Percentiles rank a stretch among this genome's conserved stretches.
Evolutionary conservation across 2,113 vertebrate species (phyloP).

Genomic region (Otolemur garnettii): DNA sequence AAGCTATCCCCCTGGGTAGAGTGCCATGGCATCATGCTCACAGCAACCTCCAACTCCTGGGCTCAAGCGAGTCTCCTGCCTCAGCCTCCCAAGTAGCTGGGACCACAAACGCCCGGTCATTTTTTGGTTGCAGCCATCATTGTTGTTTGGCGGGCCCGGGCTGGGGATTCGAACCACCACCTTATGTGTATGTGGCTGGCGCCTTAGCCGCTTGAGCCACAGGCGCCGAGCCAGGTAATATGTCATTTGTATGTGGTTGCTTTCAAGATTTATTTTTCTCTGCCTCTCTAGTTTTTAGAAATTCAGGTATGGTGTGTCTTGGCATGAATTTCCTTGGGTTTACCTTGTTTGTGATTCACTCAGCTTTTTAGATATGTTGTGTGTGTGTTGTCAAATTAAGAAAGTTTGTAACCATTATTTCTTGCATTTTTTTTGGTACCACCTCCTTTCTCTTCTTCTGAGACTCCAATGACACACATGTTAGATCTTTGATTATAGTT

Average conservation of each 20-base stretch:
- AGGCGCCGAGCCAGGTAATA: no score
- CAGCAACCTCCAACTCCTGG: no score
- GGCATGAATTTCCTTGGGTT: background rate
- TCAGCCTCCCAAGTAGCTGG: no score
- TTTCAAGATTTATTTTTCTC: background rate
- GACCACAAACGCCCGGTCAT: no score
- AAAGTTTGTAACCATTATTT: background rate
- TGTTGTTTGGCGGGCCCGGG: no score
- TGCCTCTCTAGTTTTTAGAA: slow-evolving; percentile 1
- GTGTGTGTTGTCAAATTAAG: background rate
- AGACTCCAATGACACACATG: background rate
- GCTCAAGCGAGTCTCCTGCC: no score
- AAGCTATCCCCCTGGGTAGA: no score
- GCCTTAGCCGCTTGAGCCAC: no score
- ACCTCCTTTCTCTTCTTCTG: background rate
- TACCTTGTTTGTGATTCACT: background rate
- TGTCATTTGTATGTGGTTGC: background rate
- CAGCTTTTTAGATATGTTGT: background rate
- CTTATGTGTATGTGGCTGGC: no score
- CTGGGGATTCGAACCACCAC: no score
- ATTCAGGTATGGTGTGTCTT: background rate
- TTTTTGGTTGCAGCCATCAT: no score
- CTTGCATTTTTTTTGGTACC: background rate
- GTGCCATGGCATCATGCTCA: no score
- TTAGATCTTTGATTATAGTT: background rate